phyloP scores from a whole-genome alignment of 2,797 vertebrate species.

The Triplophysa bombifrons region DNA sequence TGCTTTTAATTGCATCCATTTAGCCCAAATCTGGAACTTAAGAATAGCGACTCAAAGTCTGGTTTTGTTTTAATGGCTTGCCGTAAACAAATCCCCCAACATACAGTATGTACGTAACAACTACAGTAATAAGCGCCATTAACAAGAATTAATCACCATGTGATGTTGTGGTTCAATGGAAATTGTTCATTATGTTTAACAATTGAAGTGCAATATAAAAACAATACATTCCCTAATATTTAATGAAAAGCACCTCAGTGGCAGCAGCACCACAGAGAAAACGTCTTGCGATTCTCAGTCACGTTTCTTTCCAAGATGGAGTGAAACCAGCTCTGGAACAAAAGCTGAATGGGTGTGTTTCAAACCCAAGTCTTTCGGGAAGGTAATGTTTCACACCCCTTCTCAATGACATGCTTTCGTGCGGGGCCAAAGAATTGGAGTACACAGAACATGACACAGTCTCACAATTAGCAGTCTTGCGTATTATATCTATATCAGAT shows the following conservation, averaged over 20 bases:
- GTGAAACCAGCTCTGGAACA: constrained; percentile 28
- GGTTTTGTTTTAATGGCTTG: not conserved
- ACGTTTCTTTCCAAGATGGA: constrained; percentile 28
- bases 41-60: not conserved
- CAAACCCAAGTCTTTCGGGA: constrained; percentile 32
- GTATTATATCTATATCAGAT: not conserved
- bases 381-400: constrained; percentile 50
- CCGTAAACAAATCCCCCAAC: constrained; percentile 5
- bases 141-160: not conserved
- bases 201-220: not conserved
- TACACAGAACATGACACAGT: constrained; percentile 23
- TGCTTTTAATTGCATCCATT: constrained; percentile 26
- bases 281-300: constrained; percentile 48
- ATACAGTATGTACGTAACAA: constrained; percentile 1
- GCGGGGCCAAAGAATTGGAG: constrained; percentile 28
- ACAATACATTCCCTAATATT: not conserved
- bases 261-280: constrained; percentile 18
- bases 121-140: constrained; percentile 24
- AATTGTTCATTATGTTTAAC: constrained; percentile 10
- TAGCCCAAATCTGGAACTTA: constrained; percentile 3
- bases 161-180: not conserved
- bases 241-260: not conserved
- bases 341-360: constrained; percentile 30
- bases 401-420: constrained; percentile 48
- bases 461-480: not conserved